Conservation (phyloP, 2,888 invertebrate species). For the Amaurobius ferox region DNA sequence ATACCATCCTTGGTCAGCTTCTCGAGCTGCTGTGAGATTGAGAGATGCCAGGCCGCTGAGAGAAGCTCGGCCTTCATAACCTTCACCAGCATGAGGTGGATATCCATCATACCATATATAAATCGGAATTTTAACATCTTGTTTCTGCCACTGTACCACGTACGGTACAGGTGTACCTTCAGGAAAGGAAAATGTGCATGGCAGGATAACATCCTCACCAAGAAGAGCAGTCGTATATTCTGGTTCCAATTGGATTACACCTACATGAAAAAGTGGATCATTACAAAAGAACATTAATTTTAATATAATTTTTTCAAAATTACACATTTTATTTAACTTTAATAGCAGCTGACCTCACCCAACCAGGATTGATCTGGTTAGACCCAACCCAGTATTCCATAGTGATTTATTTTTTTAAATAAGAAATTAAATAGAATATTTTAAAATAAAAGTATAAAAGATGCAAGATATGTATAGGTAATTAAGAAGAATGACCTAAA, state of each 20-base stretch:
- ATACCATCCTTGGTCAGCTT: slow-evolving; percentile 97
- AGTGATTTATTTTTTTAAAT: no score
- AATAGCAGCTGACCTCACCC: no score
- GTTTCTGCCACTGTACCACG: slow-evolving; percentile 99
- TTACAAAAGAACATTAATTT: no score
- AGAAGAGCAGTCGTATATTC: slow-evolving; percentile 87
- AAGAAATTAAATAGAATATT: no score
- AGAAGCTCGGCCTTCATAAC: slow-evolving; percentile 93
- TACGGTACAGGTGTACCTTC: slow-evolving; percentile 85
- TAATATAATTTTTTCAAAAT: no score
- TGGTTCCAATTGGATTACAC: slow-evolving; percentile 46
- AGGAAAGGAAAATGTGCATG: slow-evolving; percentile 98
- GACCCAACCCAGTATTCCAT: no score
- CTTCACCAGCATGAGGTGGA: slow-evolving; percentile 96
- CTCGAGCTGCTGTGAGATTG: slow-evolving; percentile 95
- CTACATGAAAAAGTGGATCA: background rate
- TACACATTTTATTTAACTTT: no score
- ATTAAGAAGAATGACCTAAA: no score
- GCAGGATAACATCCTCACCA: slow-evolving; percentile 96
- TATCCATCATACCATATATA: slow-evolving; percentile 99
- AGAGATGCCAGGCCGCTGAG: slow-evolving; percentile 93
- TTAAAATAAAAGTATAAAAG: no score
- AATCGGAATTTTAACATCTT: slow-evolving; percentile 96
- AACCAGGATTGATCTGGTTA: no score
- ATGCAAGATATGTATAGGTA: no score